Evolutionary conservation across 2,113 vertebrate species (phyloP).

Genomic region (Dolichotis patagonum): DNA sequence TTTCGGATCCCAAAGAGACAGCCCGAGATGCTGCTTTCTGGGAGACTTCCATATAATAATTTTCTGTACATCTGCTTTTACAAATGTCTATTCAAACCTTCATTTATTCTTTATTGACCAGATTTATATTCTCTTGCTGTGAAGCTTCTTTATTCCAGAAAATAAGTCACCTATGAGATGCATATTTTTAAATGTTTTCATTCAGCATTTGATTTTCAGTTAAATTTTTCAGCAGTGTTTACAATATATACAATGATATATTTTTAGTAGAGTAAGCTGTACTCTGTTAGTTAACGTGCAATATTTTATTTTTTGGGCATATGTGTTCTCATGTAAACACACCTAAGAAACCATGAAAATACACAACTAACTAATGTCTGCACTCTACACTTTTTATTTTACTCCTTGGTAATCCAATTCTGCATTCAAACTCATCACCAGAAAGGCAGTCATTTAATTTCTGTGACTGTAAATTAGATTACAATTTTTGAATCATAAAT

Average conservation of each 20-base stretch:
- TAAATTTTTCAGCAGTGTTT: background rate
- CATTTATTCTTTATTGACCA: background rate
- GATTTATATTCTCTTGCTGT: too few relatives aligned
- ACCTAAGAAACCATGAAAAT: background rate
- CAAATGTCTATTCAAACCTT: background rate
- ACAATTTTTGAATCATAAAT: background rate
- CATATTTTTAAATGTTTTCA: background rate
- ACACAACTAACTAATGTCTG: background rate
- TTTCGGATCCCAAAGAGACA: too few relatives aligned
- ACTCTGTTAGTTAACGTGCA: background rate
- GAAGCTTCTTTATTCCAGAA: background rate
- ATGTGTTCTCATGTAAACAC: background rate
- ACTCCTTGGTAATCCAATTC: background rate
- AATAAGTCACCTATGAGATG: background rate
- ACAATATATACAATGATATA: background rate
- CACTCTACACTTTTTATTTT: background rate
- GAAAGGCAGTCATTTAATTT: background rate
- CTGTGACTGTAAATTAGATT: background rate
- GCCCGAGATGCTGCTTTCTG: too few relatives aligned
- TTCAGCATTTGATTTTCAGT: background rate
- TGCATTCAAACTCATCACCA: background rate
- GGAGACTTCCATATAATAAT: too few relatives aligned
- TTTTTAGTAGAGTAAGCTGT: background rate
- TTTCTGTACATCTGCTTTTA: background rate
- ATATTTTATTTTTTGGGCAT: background rate